Base-by-base conservation (phyloP, 2,113 vertebrate species). In the Hyaena hyaena region DNA sequence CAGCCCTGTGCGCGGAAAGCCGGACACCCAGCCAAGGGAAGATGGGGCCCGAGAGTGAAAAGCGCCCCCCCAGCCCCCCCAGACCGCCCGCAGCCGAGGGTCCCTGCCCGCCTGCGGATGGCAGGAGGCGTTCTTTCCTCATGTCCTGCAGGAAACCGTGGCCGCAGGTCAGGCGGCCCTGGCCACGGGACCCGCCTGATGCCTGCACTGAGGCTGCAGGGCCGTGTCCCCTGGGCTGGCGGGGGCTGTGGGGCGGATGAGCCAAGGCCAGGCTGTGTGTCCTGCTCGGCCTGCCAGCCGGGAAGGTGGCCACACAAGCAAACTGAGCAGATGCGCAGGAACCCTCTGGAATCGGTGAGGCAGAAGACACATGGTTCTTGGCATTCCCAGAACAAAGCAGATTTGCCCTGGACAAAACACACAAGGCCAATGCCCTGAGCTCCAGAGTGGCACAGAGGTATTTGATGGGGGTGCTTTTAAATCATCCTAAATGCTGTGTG, bases 321-420 rank as follows among this genome's bases (percentile, higher is more conserved):
- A 21, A 19, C 28, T 17, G 73, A 35, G 71, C n/a, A 65, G 43
- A 4, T 45, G 19, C 19, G 14, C 84, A 55, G 35, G 28, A n/a
- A 48, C 65, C 5, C 2, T 28, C 73, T 76, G 24, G n/a, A 1
- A 4, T 0, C 0, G 1, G 15, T 48, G 53, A 28, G 39, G n/a
- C 4, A 16, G 35, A 33, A 92, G 45, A 61, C 31, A 8, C 3
- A 2, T 9, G 12, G 55, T 77, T 55, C 83, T 33, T 15, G 45
- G 53, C 2, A 0, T 9, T 43, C 53, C 76, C 76, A 26, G 74
- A 39, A 39, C 39, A 39, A 39, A 39, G 2, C n/a, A 5, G 45
- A 15, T 0, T 17, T 1, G 0, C 63, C 48, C 2, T 8, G 63
- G 4, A 15, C 45, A 23, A 63, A 83, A 33, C 5, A 19, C 45